Base-by-base conservation (phyloP, 2,888 invertebrate genomes). In the Sinohyriopsis cumingii region DNA sequence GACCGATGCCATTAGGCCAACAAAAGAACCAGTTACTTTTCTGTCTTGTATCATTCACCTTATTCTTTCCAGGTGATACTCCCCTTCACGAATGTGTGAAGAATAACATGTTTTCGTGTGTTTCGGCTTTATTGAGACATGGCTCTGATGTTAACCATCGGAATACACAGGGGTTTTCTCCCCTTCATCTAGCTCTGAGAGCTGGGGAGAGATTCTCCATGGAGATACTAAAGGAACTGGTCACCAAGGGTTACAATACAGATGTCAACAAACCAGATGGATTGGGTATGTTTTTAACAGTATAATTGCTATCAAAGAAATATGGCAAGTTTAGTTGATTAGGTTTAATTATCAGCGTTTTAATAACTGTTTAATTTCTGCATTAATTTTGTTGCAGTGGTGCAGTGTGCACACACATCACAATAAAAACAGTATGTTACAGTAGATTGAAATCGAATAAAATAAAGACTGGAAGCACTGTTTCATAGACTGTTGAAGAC, bases 71-170 rank as follows among this genome's bases (percentile, higher is more conserved):
- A 87, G 86, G 82, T 57, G 86, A 88, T 55, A 89, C 89, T 1
- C 87, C 89, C 2, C 80, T 89, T 18, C 89, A 89, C 75, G 86
- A 87, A 67, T 86, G 88, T 79, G 86, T 89, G 7, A 79, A 79
- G n/a, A 81, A 85, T 64, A 83, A 84, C 28, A 81, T 88, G 84
- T 71, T 81, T 25, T 78, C 82, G 25, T 87, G 87, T 76, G 82
- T 89, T 5, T 62, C 63, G 45, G 83, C 84, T 45, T 72, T 89
- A 53, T 76, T 89, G 53, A 66, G 76, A 7, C 83, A 81, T 55
- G 89, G 89, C 5, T 88, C 89, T 0, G 89, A 89, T 76, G 87
- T 86, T 9, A 87, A 88, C 75, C 85, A 86, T 67, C 65, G 79
- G 7, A 88, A 88, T 69, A 63, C 76, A 25, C 62, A 72, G 12